Evolutionary conservation across 2,797 vertebrate genomes (phyloP).

Genomic region (Anguilla marmorata): DNA sequence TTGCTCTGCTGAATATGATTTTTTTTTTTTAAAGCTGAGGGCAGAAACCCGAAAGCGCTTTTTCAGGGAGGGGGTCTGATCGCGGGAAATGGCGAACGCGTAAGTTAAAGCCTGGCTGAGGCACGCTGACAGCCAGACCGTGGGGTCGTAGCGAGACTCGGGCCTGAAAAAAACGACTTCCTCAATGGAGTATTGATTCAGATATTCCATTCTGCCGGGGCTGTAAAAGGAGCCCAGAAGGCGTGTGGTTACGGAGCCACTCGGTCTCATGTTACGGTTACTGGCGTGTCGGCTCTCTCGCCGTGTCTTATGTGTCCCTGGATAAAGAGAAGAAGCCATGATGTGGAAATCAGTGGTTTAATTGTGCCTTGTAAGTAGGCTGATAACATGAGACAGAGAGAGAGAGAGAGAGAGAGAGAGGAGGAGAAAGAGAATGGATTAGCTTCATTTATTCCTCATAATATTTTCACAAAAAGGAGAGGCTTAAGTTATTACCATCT

Average conservation of each 20-base stretch:
- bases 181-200: not conserved
- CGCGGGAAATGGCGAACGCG: not conserved
- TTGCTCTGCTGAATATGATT: not conserved
- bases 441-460: not conserved
- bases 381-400: not conserved
- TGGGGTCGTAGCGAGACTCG: not conserved
- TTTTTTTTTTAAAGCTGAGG: not conserved
- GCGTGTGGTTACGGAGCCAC: not conserved
- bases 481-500: constrained; percentile 2
- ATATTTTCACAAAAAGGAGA: constrained; percentile 7
- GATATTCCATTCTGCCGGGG: constrained; percentile 1
- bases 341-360: constrained; percentile 12
- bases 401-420: not conserved
- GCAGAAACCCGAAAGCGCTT: not conserved
- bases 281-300: not conserved
- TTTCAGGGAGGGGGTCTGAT: not conserved
- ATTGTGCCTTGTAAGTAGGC: constrained; percentile 19
- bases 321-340: constrained; percentile 6
- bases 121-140: not conserved
- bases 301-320: not conserved
- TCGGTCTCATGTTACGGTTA: not conserved
- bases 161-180: not conserved
- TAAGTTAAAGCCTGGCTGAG: not conserved
- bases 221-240: not conserved
- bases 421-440: not conserved